These are phyloP conservation scores for Papilio demoleus DNA, from an alignment of 2,888 invertebrate species.

Conservation along the genomic window DNA sequence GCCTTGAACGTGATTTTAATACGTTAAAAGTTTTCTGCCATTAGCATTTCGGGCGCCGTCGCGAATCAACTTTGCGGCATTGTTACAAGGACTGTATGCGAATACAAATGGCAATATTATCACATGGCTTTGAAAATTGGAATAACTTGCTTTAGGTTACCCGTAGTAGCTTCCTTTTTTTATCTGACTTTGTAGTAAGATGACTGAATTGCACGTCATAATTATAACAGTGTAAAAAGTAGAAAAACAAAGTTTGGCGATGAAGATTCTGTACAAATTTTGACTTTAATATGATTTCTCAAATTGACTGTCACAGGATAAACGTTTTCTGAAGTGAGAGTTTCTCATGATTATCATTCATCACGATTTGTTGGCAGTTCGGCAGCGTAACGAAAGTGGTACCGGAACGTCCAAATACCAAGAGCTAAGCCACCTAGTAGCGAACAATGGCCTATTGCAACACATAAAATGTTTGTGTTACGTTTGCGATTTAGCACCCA, in stretches of 20 bases:
- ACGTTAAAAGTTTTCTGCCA: constrained; percentile 47
- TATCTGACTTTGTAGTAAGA: background rate
- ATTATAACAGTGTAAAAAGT: no score
- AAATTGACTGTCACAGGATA: background rate
- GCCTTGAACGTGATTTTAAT: constrained; percentile 41
- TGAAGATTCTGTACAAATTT: background rate
- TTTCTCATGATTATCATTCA: constrained; percentile 19
- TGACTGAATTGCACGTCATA: no score
- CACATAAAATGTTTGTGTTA: constrained; percentile 61
- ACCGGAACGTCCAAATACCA: constrained; percentile 50
- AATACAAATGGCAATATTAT: constrained; percentile 61
- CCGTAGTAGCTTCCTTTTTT: background rate
- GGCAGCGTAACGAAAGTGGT: constrained; percentile 50
- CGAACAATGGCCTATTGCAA: constrained; percentile 67
- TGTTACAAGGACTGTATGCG: constrained; percentile 65
- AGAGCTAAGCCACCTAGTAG: constrained; percentile 53
- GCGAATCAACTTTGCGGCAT: constrained; percentile 61
- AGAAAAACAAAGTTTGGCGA: no score
- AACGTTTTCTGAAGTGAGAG: background rate
- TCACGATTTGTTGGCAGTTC: constrained; percentile 26
- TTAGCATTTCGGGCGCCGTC: constrained; percentile 50
- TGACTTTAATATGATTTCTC: background rate
- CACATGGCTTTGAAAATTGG: constrained; percentile 41
- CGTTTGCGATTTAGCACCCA: constrained; percentile 71
- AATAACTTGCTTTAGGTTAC: constrained; percentile 4